phyloP scores from a whole-genome alignment of 2,888 invertebrate genomes.

The Aphidoletes aphidimyza region DNA sequence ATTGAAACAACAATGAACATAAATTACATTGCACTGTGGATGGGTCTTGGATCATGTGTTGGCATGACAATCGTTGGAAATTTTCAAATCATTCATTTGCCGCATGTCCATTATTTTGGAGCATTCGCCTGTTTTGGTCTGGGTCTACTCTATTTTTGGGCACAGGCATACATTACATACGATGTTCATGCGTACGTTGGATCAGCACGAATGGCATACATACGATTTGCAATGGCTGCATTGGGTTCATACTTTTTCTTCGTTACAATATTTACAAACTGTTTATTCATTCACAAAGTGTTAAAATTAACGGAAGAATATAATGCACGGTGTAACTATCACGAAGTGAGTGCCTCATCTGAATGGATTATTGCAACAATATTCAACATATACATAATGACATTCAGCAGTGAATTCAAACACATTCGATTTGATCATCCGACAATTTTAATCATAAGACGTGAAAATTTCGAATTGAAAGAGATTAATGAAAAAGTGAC shows the following conservation, averaged over 20 bases:
- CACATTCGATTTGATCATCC: constrained; percentile 70
- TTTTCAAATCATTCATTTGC: constrained; percentile 76
- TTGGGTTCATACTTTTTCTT: constrained; percentile 69
- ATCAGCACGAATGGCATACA: constrained; percentile 67
- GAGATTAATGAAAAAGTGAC: too few relatives aligned
- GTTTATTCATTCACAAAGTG: constrained; percentile 65
- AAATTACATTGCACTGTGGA: constrained; percentile 70
- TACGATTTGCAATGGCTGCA: constrained; percentile 69
- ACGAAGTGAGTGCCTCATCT: constrained; percentile 72
- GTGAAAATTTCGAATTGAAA: too few relatives aligned
- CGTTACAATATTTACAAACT: constrained; percentile 63
- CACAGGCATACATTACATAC: constrained; percentile 59
- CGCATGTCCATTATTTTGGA: constrained; percentile 75
- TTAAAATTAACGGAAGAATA: constrained; percentile 61
- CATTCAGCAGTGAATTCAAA: constrained; percentile 74
- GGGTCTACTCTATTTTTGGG: constrained; percentile 81
- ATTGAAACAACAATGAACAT: constrained; percentile 67
- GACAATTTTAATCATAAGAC: constrained; percentile 60
- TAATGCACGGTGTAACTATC: constrained; percentile 75
- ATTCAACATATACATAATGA: constrained; percentile 72
- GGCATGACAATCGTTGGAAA: constrained; percentile 79
- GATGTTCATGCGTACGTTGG: constrained; percentile 64
- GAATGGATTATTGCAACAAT: constrained; percentile 75
- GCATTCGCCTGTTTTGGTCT: constrained; percentile 80
- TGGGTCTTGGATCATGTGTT: constrained; percentile 72